Conservation (phyloP, 2,888 invertebrate genomes). For the Callyntrura sp. region DNA sequence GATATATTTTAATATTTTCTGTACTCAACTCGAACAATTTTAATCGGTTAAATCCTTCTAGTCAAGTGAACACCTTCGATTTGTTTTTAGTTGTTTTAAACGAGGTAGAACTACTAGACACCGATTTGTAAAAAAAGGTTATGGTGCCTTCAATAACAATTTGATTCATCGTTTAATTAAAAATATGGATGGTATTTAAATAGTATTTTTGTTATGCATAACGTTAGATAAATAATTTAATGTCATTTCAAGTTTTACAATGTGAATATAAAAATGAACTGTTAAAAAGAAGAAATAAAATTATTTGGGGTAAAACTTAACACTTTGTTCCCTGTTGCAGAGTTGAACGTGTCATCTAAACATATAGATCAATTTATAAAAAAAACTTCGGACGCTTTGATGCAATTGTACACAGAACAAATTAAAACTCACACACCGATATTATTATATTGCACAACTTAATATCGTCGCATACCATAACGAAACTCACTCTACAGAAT, state of each 20-base stretch:
- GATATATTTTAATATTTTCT: conserved; percentile 14
- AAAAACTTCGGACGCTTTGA: background rate
- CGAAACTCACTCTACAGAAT: background rate
- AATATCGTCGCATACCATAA: background rate
- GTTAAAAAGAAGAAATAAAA: background rate
- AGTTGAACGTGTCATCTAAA: background rate
- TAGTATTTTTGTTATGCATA: conserved; percentile 4
- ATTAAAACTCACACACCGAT: background rate
- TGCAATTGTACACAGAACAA: background rate
- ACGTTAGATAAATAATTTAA: conserved; percentile 37
- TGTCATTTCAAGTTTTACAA: conserved; percentile 32
- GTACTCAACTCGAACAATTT: background rate
- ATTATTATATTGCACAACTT: background rate
- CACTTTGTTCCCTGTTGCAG: background rate
- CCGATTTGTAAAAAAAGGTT: conserved; percentile 5
- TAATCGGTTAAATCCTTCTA: background rate
- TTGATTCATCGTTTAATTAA: background rate
- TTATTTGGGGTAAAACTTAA: background rate
- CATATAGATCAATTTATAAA: background rate
- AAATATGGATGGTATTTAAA: background rate
- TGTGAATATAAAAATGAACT: conserved; percentile 7
- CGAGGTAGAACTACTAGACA: background rate
- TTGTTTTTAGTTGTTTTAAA: background rate
- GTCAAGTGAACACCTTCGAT: background rate
- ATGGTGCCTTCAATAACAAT: background rate